phyloP scores from a whole-genome alignment of 2,888 invertebrate genomes.

The Athalia cordata region DNA sequence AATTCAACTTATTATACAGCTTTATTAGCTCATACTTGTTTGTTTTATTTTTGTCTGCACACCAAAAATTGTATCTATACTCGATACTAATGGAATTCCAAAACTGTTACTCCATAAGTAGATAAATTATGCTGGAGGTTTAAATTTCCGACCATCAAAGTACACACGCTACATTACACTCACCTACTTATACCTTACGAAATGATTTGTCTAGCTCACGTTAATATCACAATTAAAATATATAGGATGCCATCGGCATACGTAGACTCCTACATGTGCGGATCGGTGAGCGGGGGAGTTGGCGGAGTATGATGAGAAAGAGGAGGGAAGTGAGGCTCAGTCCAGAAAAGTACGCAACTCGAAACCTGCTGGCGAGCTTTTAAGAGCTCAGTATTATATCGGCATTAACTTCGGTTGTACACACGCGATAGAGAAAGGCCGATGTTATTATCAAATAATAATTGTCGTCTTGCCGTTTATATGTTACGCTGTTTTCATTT shows the following conservation, averaged over 20 bases:
- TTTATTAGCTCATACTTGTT: no score
- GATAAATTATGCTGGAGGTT: neutral
- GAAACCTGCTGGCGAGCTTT: slow-evolving; percentile 12
- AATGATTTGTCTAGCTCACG: slow-evolving; percentile 8
- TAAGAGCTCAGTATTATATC: slow-evolving; percentile 35
- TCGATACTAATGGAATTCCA: no score
- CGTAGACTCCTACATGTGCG: neutral
- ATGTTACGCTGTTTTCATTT: no score
- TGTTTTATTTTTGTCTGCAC: no score
- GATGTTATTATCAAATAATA: no score
- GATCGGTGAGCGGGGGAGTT: neutral
- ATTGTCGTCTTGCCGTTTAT: no score
- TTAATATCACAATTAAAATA: slow-evolving; percentile 28
- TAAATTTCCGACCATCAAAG: no score
- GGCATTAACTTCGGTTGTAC: slow-evolving; percentile 21
- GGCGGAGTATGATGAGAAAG: neutral
- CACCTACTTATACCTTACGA: neutral
- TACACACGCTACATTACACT: no score
- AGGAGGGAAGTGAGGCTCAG: neutral
- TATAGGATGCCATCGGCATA: neutral
- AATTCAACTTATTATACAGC: no score
- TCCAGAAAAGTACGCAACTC: slow-evolving; percentile 36
- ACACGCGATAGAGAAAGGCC: neutral
- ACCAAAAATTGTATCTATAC: no score
- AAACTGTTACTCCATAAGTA: neutral